Base-by-base conservation (phyloP, 2,113 vertebrate species). In the Merops nubicus region DNA sequence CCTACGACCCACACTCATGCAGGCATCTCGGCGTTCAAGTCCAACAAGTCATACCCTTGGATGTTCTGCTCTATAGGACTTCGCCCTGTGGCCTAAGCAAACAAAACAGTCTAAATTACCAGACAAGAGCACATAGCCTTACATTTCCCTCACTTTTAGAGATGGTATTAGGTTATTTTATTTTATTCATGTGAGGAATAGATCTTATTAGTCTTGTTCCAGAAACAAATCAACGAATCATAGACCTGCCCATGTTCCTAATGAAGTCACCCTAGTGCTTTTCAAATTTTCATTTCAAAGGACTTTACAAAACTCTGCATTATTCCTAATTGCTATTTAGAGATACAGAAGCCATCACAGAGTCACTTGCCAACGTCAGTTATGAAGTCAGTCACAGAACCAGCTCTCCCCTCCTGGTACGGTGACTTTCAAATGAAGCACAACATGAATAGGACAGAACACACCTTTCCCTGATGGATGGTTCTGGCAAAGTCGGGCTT, bases 11-110 rank as follows among this genome's bases (percentile, higher is more conserved):
- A 42, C 3, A 1, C 22, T 78, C 60, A 21, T 0, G 3, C 33
- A 73, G 53, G 38, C 86, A 79, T 19, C 48, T 69, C 40, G 59
- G 69, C 4, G 1, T 51, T 43, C 69, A 43, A 2, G 3, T 17
- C 70, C n/a, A 92, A 9, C 68, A 51, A 62, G 31, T 12, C 0
- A 0, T 13, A 56, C 40, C 5, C 21, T 12, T 6, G 5, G 65
- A 73, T 1, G 0, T 34, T 76, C 75, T 87, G 64, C 15, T 75
- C 77, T 68, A 21, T 29, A n/a, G 50, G 2, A 86, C 59, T 81
- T 65, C 47, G 47, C 60, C 85, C 47, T 51, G 33, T 12, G 36
- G n/a, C 60, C 25, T 23, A 34, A 42, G 21, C 68, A 68, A 89
- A 95, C 20, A 59, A 90, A 72, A 25, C 0, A 73, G 34, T 21